phyloP scores from a whole-genome alignment of 2,888 invertebrate species.

The Muscina levida region DNA sequence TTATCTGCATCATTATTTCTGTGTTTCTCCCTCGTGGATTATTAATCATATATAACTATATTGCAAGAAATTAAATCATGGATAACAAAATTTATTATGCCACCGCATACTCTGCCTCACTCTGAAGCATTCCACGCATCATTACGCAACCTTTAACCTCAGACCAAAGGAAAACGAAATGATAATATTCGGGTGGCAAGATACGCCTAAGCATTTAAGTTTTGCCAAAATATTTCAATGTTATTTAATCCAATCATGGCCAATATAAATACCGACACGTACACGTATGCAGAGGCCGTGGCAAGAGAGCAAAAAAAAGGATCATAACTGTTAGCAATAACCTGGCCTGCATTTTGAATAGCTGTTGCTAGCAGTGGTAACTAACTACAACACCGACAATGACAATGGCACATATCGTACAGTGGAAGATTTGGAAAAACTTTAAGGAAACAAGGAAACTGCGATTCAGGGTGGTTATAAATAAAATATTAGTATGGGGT shows the following conservation, averaged over 20 bases:
- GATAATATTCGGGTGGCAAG: too few species aligned
- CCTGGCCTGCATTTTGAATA: conserved; percentile 58
- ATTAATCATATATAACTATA: conserved; percentile 20
- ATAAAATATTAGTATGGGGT: too few species aligned
- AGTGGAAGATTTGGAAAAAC: too few species aligned
- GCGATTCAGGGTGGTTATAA: too few species aligned
- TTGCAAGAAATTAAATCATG: conserved; percentile 15
- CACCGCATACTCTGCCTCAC: background rate
- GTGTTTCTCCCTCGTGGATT: conserved; percentile 2
- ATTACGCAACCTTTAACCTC: conserved; percentile 15
- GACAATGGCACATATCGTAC: too few species aligned
- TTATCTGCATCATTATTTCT: conserved; percentile 42
- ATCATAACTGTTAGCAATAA: conserved; percentile 52
- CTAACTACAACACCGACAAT: too few species aligned
- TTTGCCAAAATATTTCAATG: background rate
- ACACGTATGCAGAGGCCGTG: too few species aligned
- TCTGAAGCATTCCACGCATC: conserved; percentile 38
- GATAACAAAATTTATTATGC: conserved; percentile 11
- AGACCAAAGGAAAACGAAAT: too few species aligned
- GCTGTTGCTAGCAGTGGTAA: too few species aligned
- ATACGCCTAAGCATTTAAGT: too few species aligned
- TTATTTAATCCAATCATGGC: conserved; percentile 47
- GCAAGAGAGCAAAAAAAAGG: conserved; percentile 30
- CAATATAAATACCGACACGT: conserved; percentile 57
- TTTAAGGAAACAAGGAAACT: too few species aligned